Evolutionary conservation across 2,888 invertebrate species (phyloP).

Genomic region (Drosophila prostipennis): DNA sequence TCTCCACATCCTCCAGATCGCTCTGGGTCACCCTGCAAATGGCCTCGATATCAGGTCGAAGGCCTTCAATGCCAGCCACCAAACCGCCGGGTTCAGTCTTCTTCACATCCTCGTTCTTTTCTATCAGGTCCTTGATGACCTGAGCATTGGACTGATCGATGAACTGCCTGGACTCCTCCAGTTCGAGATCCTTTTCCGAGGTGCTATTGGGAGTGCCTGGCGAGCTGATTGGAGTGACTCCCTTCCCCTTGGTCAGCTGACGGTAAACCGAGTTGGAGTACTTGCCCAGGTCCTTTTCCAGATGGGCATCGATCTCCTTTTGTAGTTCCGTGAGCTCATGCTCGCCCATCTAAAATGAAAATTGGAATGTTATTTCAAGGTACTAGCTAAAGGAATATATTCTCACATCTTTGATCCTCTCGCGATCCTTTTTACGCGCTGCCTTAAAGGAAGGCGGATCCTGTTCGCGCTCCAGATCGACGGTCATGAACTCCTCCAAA

Average conservation of each 20-base stretch:
- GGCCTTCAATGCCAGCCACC: slow-evolving; percentile 74
- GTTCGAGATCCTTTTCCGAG: slow-evolving; percentile 79
- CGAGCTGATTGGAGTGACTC: slow-evolving; percentile 17
- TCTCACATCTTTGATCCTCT: slow-evolving; percentile 90
- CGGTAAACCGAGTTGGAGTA: slow-evolving; percentile 77
- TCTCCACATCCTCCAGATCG: slow-evolving; percentile 83
- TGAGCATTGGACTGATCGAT: slow-evolving; percentile 85
- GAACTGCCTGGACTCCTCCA: slow-evolving; percentile 84
- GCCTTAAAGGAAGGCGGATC: slow-evolving; percentile 97
- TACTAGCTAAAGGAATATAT: too few species aligned
- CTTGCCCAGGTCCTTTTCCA: slow-evolving; percentile 88
- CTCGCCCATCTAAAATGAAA: slow-evolving; percentile 83
- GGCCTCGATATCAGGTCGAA: slow-evolving; percentile 90
- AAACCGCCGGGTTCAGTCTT: slow-evolving; percentile 14
- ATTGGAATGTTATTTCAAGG: neutral
- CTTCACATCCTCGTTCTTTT: slow-evolving; percentile 67
- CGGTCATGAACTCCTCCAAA: slow-evolving; percentile 97
- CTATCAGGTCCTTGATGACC: slow-evolving; percentile 84
- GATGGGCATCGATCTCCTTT: slow-evolving; percentile 92
- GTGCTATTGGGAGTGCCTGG: slow-evolving; percentile 26
- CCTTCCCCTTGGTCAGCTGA: slow-evolving; percentile 34
- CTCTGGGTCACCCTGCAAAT: slow-evolving; percentile 89
- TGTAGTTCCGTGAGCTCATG: slow-evolving; percentile 92
- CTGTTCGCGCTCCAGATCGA: slow-evolving; percentile 97
- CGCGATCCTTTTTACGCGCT: slow-evolving; percentile 94